Evolutionary conservation across 2,797 vertebrate genomes (phyloP).

Genomic region (Sebastes itinus): DNA sequence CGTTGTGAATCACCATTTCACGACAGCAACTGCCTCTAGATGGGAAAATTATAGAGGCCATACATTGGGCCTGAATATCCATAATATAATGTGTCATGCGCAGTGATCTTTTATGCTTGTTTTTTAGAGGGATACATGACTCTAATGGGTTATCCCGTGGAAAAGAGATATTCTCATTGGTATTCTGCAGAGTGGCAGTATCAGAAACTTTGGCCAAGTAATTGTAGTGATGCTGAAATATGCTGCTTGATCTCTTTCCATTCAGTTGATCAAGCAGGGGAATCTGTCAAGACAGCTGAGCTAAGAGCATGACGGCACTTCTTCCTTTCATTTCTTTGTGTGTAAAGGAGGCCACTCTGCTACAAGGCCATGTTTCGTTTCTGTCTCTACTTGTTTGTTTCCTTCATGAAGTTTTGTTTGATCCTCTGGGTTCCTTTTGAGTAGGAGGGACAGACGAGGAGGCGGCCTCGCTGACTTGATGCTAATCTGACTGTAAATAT

Average conservation of each 20-base stretch:
- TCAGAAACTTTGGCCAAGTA: conserved; percentile 43
- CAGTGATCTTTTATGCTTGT: conserved; percentile 37
- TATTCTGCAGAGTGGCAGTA: conserved; percentile 44
- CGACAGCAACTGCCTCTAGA: conserved; percentile 36
- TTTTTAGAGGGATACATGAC: conserved; percentile 26
- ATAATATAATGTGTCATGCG: conserved; percentile 31
- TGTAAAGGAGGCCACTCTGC: conserved; percentile 1
- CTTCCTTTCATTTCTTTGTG: conserved; percentile 18
- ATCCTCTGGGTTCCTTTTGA: conserved; percentile 44
- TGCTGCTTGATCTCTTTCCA: conserved; percentile 70
- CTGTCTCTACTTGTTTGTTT: conserved; percentile 40
- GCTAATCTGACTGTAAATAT: conserved; percentile 43
- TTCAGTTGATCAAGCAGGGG: conserved; percentile 63
- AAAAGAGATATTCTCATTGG: conserved; percentile 30
- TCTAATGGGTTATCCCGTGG: not conserved
- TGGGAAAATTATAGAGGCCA: conserved; percentile 47
- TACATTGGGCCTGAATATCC: conserved; percentile 41
- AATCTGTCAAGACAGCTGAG: conserved; percentile 52
- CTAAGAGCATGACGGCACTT: not conserved
- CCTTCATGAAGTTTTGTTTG: conserved; percentile 56
- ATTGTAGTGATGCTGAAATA: conserved; percentile 60
- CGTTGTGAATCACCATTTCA: conserved; percentile 59
- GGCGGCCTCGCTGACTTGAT: conserved; percentile 23
- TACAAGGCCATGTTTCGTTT: not conserved
- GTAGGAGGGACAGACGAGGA: conserved; percentile 14